These are phyloP conservation scores for Punctoribates punctum DNA, from an alignment of 2,888 invertebrate genomes.

Conservation along the genomic window DNA sequence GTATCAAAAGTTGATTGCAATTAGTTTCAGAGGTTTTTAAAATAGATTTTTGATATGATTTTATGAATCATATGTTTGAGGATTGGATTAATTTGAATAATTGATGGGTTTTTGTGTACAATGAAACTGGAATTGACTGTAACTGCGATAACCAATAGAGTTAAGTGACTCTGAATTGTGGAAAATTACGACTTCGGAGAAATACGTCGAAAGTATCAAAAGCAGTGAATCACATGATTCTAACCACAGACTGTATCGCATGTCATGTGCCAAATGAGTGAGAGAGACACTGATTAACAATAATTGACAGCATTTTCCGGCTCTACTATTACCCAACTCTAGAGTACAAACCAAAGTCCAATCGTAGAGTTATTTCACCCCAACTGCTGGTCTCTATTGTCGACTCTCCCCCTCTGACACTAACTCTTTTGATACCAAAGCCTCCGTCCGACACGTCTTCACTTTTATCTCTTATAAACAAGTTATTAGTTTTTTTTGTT, in stretches of 20 bases:
- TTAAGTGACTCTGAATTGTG: neutral
- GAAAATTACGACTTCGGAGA: neutral
- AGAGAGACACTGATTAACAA: neutral
- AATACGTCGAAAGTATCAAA: neutral
- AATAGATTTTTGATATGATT: neutral
- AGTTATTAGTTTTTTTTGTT: no score
- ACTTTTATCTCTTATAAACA: no score
- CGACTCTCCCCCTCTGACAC: no score
- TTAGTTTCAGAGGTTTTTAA: no score
- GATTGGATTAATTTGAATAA: no score
- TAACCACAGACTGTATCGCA: neutral
- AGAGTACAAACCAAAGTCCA: no score
- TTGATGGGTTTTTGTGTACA: neutral
- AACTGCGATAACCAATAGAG: neutral
- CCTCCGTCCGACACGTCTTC: no score
- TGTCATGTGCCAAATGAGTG: neutral
- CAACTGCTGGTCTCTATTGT: no score
- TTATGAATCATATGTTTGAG: neutral
- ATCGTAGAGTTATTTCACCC: no score
- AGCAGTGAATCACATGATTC: neutral
- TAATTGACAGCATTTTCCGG: conserved; percentile 10
- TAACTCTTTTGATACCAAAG: no score
- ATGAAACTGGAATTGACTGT: neutral
- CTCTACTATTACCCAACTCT: neutral
- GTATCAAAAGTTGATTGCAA: no score